These are phyloP conservation scores for Sternarchorhynchus goeldii DNA, from an alignment of 2,797 vertebrate genomes.

Conservation along the genomic window DNA sequence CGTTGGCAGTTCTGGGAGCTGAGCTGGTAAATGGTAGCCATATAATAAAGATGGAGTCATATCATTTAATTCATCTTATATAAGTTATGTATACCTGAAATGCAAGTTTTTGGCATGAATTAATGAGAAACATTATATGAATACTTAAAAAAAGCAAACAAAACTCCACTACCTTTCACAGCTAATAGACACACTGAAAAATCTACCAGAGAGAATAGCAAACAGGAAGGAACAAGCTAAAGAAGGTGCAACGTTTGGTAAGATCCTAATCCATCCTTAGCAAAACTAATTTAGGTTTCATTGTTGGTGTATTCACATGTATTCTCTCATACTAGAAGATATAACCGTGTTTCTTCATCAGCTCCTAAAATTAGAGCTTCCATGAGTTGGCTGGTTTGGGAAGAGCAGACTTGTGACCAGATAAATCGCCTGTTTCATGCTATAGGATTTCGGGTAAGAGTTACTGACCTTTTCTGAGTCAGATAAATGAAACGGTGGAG, in stretches of 20 bases:
- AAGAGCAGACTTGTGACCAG: conserved; percentile 85
- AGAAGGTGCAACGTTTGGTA: conserved; percentile 85
- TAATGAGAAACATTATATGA: background rate
- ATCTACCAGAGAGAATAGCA: conserved; percentile 80
- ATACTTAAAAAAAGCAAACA: too few relatives aligned
- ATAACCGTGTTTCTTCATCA: conserved; percentile 51
- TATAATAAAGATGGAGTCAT: background rate
- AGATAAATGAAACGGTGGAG: background rate
- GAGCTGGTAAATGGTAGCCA: conserved; percentile 72
- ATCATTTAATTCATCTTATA: too few relatives aligned
- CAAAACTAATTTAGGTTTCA: too few relatives aligned
- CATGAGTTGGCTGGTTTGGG: conserved; percentile 89
- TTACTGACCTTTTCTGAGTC: background rate
- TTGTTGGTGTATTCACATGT: background rate
- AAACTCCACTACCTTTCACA: conserved; percentile 59
- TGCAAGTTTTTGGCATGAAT: background rate
- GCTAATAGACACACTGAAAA: conserved; percentile 86
- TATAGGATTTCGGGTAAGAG: conserved; percentile 82
- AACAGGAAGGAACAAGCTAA: conserved; percentile 79
- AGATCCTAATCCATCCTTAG: conserved; percentile 22
- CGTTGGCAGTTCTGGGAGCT: conserved; percentile 81
- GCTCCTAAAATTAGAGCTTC: conserved; percentile 84
- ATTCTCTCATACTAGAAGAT: conserved; percentile 7
- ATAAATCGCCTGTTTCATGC: conserved; percentile 82
- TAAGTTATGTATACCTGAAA: background rate